phyloP scores from a whole-genome alignment of 2,888 invertebrate genomes.

The Cosmia trapezina region DNA sequence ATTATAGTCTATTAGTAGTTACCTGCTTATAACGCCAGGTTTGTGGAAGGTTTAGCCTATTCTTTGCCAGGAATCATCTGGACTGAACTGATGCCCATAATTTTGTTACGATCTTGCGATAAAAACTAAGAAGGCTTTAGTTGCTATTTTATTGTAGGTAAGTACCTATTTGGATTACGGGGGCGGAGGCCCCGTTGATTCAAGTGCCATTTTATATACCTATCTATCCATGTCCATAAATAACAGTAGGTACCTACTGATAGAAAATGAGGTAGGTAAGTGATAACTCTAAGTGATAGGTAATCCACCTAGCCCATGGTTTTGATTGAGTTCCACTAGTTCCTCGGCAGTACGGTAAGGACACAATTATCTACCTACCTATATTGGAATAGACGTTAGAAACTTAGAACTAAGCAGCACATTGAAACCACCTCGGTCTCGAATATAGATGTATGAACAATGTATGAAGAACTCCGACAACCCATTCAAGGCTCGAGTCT shows the following conservation, averaged over 20 bases:
- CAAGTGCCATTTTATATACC: constrained; percentile 28
- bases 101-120: constrained; percentile 1
- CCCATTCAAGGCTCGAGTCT: constrained; percentile 9
- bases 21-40: not conserved
- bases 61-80: not conserved
- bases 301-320: not conserved
- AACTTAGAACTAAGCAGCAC: not conserved
- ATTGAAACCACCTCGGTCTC: not conserved
- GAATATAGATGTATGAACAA: too few relatives aligned
- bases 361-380: not conserved
- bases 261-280: not conserved
- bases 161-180: constrained; percentile 49
- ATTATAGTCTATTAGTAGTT: not conserved
- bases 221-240: constrained; percentile 19
- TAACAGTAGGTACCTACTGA: not conserved
- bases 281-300: too few relatives aligned
- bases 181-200: constrained; percentile 66
- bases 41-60: not conserved
- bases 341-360: too few relatives aligned
- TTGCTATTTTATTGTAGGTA: constrained; percentile 7
- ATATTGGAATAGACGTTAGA: not conserved
- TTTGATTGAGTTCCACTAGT: not conserved
- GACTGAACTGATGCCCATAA: not conserved
- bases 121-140: constrained; percentile 30
- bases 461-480: constrained; percentile 1